Evolutionary conservation across 2,888 invertebrate genomes (phyloP), one percentile per base, ranked within the genome.

Genomic region (Drosophila greeni): DNA sequence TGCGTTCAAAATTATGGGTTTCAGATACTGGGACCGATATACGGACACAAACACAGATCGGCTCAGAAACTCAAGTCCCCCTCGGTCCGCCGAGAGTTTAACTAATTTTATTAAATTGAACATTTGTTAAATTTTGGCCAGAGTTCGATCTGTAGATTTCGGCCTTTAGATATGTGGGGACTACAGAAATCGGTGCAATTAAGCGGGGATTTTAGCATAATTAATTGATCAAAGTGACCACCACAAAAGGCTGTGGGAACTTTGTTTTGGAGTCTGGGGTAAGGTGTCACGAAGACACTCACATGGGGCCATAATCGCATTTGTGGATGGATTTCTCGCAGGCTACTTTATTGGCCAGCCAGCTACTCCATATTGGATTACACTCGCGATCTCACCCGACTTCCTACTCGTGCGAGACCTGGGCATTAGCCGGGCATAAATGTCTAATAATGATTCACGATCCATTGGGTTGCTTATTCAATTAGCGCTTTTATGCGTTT

Each of bases 401-500:
- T 57, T 57, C 51, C 52, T 62, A 42, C 45, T 43, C 29, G 37
- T 37, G 12, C 26, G 37, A 53, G 18, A 29, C 29, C 39, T 20
- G 47, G 16, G 37, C 55, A 75, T 73, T 71, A 73, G 55, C 48
- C 53, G 59, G 53, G 61, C 81, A 77, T 73, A 75, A 80, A 75
- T 57, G 67, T 72, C 77, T 47, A 45, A 55, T 39, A 48, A 55
- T 80, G 77, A 80, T 81, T 73, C 57, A 79, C 75, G 81, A 75
- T 60, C 73, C 52, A 73, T 72, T 66, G 72, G 51, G 66, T 72
- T 73, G 84, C 76, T 84, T 82, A 84, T 80, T 78, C 76, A 82
- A 84, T 82, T 82, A 84, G 76, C 78, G 72, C 84, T 81, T 85
- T 86, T 82, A 85, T 83, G 83, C n/a, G 66, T 70, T 79, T 82